These are phyloP conservation scores for Nothoprocta perdicaria DNA, from an alignment of 2,113 vertebrate genomes.

Conservation along the genomic window DNA sequence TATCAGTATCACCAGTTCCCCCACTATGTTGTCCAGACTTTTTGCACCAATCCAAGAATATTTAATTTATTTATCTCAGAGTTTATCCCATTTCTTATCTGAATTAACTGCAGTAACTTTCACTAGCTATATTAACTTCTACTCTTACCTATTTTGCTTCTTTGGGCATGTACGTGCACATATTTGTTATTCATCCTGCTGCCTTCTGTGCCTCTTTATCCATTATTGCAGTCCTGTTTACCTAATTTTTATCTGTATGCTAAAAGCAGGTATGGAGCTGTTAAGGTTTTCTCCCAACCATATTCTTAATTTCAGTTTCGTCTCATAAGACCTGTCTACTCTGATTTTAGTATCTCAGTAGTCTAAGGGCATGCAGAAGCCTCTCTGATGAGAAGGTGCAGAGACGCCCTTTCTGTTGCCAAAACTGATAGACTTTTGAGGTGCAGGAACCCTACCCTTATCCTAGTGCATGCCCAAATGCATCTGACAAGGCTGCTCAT, in stretches of 20 bases:
- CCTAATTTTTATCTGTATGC: background rate
- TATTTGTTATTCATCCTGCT: background rate
- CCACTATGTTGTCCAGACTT: background rate
- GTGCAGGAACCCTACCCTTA: background rate
- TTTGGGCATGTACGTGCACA: background rate
- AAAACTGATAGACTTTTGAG: background rate
- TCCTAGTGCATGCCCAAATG: background rate
- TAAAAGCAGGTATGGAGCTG: background rate
- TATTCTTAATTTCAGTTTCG: background rate
- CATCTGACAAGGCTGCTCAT: background rate
- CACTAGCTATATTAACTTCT: background rate
- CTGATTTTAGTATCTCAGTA: background rate
- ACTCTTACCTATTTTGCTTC: rapidly evolving
- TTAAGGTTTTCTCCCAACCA: background rate
- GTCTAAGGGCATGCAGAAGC: background rate
- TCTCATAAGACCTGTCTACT: background rate
- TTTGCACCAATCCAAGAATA: background rate
- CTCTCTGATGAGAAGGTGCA: background rate
- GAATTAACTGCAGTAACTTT: background rate
- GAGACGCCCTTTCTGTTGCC: background rate
- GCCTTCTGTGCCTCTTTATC: background rate
- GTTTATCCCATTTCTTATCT: background rate
- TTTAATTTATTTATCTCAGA: background rate
- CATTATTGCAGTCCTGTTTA: background rate
- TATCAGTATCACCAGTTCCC: background rate